phyloP scores from a whole-genome alignment of 1,140 invertebrate species.

The Acromyrmex echinatior region DNA sequence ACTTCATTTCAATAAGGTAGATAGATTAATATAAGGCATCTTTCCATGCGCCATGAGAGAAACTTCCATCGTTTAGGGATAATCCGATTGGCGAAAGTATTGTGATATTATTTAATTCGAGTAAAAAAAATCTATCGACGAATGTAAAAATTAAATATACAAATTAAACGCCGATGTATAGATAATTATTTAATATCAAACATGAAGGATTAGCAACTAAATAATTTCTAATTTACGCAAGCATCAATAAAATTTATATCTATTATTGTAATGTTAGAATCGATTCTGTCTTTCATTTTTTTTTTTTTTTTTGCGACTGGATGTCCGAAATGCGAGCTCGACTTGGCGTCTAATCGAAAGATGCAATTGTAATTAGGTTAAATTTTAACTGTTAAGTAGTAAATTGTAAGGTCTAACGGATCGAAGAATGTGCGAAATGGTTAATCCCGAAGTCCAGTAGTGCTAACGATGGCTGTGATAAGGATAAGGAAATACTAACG shows the following conservation, averaged over 20 bases:
- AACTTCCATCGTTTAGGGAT: constrained; percentile 20
- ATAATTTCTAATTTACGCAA: not conserved
- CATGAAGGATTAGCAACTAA: not conserved
- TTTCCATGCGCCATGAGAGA: constrained; percentile 26
- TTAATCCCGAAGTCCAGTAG: constrained; percentile 77
- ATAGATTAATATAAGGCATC: constrained; percentile 54
- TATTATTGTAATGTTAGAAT: not conserved
- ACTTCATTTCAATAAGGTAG: constrained; percentile 55
- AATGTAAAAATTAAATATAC: not conserved
- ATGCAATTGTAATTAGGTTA: constrained; percentile 70
- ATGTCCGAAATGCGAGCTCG: constrained; percentile 51
- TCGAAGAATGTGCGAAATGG: constrained; percentile 73
- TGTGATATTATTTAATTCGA: not conserved
- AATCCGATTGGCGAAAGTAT: constrained; percentile 6
- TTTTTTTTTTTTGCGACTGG: not conserved
- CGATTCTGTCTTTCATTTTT: not conserved
- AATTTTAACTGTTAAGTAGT: constrained; percentile 74
- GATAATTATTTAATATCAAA: not conserved
- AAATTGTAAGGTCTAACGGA: constrained; percentile 73
- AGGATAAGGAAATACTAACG: constrained; percentile 74
- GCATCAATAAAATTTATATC: not conserved
- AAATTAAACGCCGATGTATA: not conserved
- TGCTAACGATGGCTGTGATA: constrained; percentile 82
- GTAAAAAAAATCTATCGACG: not conserved
- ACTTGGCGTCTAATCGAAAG: constrained; percentile 33